phyloP scores from a whole-genome alignment of 2,113 vertebrate genomes.

The Melospiza georgiana region DNA sequence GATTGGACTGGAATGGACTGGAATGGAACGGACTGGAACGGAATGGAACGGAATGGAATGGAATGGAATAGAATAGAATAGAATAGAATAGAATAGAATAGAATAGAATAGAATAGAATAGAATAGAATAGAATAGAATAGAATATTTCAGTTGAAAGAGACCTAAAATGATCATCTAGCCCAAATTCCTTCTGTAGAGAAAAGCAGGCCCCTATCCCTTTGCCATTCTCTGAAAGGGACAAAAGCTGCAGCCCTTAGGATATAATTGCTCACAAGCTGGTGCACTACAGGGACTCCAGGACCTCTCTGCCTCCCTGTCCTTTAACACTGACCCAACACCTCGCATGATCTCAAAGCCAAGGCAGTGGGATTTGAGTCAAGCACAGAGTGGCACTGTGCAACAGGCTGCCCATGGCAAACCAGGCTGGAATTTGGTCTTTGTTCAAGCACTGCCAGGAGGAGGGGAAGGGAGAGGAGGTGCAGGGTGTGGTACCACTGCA shows the following conservation, averaged over 20 bases:
- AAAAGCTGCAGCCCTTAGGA: not conserved
- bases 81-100: not conserved
- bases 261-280: not conserved
- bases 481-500: not conserved
- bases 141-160: not conserved
- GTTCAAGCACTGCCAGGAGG: not conserved
- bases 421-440: not conserved
- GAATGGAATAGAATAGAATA: not conserved
- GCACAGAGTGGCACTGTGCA: not conserved
- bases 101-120: not conserved
- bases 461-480: not conserved
- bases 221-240: not conserved
- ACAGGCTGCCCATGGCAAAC: not conserved
- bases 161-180: not conserved
- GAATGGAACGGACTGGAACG: rapidly evolving
- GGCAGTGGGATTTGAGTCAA: not conserved
- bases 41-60: not conserved
- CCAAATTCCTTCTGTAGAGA: not conserved
- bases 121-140: not conserved
- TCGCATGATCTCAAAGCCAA: not conserved
- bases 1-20: rapidly evolving
- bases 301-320: not conserved
- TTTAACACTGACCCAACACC: rapidly evolving
- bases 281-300: too few relatives aligned
- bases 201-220: not conserved